These are phyloP conservation scores for Drosophila flavopinicola DNA, from an alignment of 2,888 invertebrate species.

Conservation along the genomic window DNA sequence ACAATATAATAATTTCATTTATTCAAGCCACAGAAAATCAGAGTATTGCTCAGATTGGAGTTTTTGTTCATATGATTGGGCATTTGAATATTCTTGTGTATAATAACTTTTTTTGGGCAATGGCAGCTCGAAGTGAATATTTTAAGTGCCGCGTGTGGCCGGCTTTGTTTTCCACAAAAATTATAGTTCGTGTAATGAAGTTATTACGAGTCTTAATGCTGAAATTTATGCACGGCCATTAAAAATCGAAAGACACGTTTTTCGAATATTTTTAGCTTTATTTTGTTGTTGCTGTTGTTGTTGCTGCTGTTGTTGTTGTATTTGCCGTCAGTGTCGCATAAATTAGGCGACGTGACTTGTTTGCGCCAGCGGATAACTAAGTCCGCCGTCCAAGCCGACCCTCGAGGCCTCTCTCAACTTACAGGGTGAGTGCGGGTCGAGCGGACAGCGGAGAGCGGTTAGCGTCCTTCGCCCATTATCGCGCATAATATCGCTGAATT, in stretches of 20 bases:
- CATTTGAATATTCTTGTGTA: conserved; percentile 28
- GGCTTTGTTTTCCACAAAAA: conserved; percentile 46
- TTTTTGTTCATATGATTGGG: conserved; percentile 1
- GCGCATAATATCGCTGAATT: conserved; percentile 63
- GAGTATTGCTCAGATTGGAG: too few species aligned
- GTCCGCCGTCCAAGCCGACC: conserved; percentile 15
- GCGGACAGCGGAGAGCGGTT: background rate
- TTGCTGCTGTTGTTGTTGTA: too few species aligned
- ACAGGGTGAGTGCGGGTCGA: conserved; percentile 20
- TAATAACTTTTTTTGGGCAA: conserved; percentile 3
- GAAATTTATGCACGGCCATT: conserved; percentile 80
- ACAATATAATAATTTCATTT: too few species aligned
- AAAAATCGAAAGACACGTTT: conserved; percentile 79
- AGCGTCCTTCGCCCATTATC: conserved; percentile 59
- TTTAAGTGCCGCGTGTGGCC: conserved; percentile 34
- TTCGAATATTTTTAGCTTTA: conserved; percentile 68
- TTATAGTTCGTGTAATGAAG: conserved; percentile 81
- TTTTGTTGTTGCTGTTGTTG: too few species aligned
- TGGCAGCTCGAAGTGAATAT: conserved; percentile 31
- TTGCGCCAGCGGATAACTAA: conserved; percentile 64
- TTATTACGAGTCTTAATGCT: conserved; percentile 81
- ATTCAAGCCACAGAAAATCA: too few species aligned
- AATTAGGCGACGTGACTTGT: conserved; percentile 78
- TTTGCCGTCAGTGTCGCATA: conserved; percentile 63
- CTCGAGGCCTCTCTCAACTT: conserved; percentile 18